Base-by-base conservation (phyloP, 2,113 vertebrate species). In the Dipodomys spectabilis region DNA sequence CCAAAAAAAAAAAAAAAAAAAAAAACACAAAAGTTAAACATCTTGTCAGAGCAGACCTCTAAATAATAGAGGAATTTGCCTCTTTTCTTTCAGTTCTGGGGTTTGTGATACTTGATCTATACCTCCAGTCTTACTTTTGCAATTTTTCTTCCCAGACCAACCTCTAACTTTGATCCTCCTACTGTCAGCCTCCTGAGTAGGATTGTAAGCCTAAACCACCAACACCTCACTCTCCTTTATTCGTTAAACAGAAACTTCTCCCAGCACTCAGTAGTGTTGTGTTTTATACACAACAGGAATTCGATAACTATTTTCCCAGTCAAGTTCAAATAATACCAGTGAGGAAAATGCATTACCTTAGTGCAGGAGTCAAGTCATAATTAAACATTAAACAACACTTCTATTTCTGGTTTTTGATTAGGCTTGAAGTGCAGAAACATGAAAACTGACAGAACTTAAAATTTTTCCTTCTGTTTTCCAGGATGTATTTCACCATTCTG, bases 1-100 rank as follows among this genome's bases (percentile, higher is more conserved):
- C 39, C 39, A 39, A 39, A 20, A 62, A 30, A 32, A 71, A 32
- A 69, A 4, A 71, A 35, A 83, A 71, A 44, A 78, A 0, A 20
- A 71, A 95, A 91, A 89, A 67, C n/a, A 89, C 53, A 91, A 85
- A 91, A n/a, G 60, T 86, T 93, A 95, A 75, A 75, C 85, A 89
- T 93, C 15, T 82, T 35, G 88, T 67, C 16, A 93, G 67, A 81
- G 53, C 25, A 86, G 27, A 79, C n/a, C 7, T 89, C 44, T 92
- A 67, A 75, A 85, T 86, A 57, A 84, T 79, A 92, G 18, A 53
- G 28, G 13, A 32, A 57, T 62, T 32, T 84, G 7, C 23, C 27
- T 88, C 53, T 57, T 57, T 57, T 57, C 53, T 57, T 57, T 13
- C 53, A 57, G 53, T 57, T 18, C 53, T 57, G 53, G 53, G 53